Base-by-base conservation (phyloP, 2,888 invertebrate species). In the Saturnia pavonia region DNA sequence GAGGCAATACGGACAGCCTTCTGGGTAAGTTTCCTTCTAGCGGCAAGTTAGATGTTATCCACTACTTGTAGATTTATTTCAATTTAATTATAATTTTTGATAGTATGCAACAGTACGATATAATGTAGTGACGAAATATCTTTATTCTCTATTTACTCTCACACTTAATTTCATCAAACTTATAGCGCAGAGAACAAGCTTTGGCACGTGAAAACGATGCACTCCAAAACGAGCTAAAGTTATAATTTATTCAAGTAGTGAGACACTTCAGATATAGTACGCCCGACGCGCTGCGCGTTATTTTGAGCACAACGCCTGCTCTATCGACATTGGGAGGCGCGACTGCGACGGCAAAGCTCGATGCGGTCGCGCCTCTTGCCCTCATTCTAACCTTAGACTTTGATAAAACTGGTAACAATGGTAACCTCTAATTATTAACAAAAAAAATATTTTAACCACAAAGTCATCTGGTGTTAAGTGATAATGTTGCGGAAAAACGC, bases 171-270 rank as follows among this genome's bases (percentile, higher is more conserved):
- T 81, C 82, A 84, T 84, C 81, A 79, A 79, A 88, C 81, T 84
- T 86, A 83, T 83, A 79, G 80, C 77, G 76, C 77, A 81, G 81
- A 80, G 80, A 78, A 82, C 82, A 85, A 84, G 87, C 86, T 86
- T 84, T 84, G 85, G 85, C 83, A 80, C 86, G 87, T 87, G 89
- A 91, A 89, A 89, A 88, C 87, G 89, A 86, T 88, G 88, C 89
- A 87, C 87, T 89, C 82, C 76, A 87, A 88, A 88, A 89, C 76
- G 80, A 89, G 88, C 86, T 85, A 80, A 82, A 87, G 89, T 92
- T 89, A 94, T 94, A 92, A 92, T 92, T 92, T 91, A 94, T 94
- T 94, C 92, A 93, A 89, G 88, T 88, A 87, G 87, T 80, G 89
- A 90, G 92, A 91, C 91, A 90, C 90, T 91, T 91, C 90, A 91